A percentile compares a stretch with the other conserved stretches of the same genome.
phyloP scores from a whole-genome alignment of 1,140 invertebrate genomes.

The Chionoecetes opilio region DNA sequence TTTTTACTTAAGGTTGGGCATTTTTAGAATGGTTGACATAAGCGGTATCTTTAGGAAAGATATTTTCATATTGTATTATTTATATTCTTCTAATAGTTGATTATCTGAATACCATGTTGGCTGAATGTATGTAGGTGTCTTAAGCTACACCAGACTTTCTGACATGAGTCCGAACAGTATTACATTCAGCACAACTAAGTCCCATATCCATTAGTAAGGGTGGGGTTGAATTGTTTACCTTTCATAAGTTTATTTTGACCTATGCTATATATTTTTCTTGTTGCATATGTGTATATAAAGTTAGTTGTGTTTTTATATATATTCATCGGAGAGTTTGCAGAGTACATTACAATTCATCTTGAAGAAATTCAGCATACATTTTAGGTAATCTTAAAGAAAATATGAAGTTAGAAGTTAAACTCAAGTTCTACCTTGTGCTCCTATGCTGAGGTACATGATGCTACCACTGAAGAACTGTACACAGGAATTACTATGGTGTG shows the following conservation, averaged over 20 bases:
- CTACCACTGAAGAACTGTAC: not conserved
- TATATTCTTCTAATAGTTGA: slow-evolving; percentile 6
- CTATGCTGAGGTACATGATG: not conserved
- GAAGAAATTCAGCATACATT: slow-evolving; percentile 1
- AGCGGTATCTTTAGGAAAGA: slow-evolving; percentile 16
- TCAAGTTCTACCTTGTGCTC: not conserved
- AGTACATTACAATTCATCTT: not conserved
- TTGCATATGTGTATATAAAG: not conserved
- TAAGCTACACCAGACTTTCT: not conserved
- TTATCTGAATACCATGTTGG: not conserved
- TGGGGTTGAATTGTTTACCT: not conserved
- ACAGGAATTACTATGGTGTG: slow-evolving; percentile 3
- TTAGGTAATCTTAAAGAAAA: not conserved
- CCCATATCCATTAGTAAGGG: not conserved
- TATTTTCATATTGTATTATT: slow-evolving; percentile 24
- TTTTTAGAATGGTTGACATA: slow-evolving; percentile 38
- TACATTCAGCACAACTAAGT: not conserved
- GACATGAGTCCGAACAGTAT: not conserved
- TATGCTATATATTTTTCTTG: not conserved
- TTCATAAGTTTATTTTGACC: not conserved
- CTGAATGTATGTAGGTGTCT: slow-evolving; percentile 52
- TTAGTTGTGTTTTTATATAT: not conserved
- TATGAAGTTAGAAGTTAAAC: not conserved
- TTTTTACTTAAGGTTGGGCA: slow-evolving; percentile 56
- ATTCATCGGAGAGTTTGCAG: not conserved